Base-by-base conservation (phyloP, 2,888 invertebrate genomes). In the Microctonus brassicae region DNA sequence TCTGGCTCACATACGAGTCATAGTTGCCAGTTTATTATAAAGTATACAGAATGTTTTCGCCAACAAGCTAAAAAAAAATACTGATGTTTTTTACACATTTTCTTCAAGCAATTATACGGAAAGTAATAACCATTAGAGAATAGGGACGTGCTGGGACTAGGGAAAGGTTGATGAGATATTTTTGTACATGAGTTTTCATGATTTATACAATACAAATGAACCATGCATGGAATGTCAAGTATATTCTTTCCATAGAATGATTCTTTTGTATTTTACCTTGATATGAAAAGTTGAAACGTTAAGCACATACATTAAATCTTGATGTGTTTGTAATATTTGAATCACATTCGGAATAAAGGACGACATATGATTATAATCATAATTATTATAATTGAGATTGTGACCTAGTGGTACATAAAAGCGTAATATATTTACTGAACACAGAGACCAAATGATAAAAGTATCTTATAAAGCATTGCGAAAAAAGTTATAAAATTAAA, bases 401-500 rank as follows among this genome's bases (percentile, higher is more conserved):
- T n/a, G n/a, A n/a, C n/a, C n/a, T n/a, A n/a, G n/a, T n/a, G n/a
- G n/a, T n/a, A n/a, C n/a, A n/a, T n/a, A n/a, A n/a, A n/a, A n/a
- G n/a, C n/a, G n/a, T n/a, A n/a, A n/a, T n/a, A n/a, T n/a, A n/a
- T n/a, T n/a, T n/a, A n/a, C n/a, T n/a, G n/a, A n/a, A n/a, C n/a
- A n/a, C n/a, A n/a, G n/a, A n/a, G n/a, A 7, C 29, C 7, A 3
- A 29, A 29, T 29, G 29, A 29, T 29, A 29, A 53, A 53, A 53
- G 20, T 13, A 24, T 24, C 9, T 1, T 3, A 36, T 39, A 62
- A 11, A 22, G 10, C 22, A 36, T 62, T 33, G 11, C 39, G 22
- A 62, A 33, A 62, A 62, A 7, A n/a, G 29, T 22, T 39, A 36
- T 26, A 42, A 17, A 67, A 58, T 67, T 42, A 47, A 67, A 67